Evolutionary conservation across 2,113 vertebrate species (phyloP).

Genomic region (Cinclus mexicanus): DNA sequence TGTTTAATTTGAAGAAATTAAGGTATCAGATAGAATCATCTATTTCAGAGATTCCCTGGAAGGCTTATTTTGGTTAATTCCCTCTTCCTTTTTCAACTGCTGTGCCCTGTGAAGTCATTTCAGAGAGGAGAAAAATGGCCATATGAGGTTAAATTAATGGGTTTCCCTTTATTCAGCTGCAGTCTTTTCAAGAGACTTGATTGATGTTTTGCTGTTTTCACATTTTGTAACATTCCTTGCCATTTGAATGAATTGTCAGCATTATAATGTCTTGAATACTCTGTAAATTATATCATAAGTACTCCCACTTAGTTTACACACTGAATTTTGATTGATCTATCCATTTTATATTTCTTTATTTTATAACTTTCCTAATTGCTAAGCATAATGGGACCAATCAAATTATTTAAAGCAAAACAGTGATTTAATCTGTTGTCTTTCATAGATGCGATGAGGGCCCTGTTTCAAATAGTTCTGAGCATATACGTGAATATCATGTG

Average conservation of each 20-base stretch:
- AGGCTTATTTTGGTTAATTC: not conserved
- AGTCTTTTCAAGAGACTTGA: not conserved
- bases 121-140: not conserved
- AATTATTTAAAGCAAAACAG: not conserved
- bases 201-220: not conserved
- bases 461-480: not conserved
- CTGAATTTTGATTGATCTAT: not conserved
- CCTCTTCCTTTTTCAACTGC: not conserved
- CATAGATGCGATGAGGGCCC: not conserved
- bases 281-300: not conserved
- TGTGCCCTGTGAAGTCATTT: not conserved
- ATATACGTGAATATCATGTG: not conserved
- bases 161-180: not conserved
- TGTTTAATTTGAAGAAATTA: not conserved
- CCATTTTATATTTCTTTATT: not conserved
- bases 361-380: not conserved
- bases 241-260: not conserved
- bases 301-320: not conserved
- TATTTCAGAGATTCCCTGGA: not conserved
- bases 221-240: not conserved
- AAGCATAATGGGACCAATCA: not conserved
- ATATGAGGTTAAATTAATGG: not conserved
- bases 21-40: not conserved
- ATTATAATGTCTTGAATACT: not conserved
- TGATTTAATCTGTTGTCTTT: not conserved